phyloP scores from a whole-genome alignment of 2,113 vertebrate species.

The Aix galericulata region DNA sequence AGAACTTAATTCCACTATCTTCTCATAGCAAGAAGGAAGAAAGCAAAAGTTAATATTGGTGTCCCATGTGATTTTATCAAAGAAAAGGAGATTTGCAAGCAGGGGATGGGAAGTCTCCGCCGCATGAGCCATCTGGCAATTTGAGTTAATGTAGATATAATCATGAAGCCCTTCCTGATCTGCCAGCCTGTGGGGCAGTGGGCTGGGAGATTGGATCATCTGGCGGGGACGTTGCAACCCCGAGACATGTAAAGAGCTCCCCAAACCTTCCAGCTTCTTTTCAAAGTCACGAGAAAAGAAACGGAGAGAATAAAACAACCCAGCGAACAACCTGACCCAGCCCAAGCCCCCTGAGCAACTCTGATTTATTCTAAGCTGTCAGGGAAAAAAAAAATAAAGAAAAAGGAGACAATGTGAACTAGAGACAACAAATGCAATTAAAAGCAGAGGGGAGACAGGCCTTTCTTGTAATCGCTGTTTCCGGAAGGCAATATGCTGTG shows the following conservation, averaged over 20 bases:
- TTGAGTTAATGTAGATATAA: not conserved
- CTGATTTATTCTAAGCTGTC: not conserved
- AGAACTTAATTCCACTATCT: not conserved
- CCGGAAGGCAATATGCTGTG: constrained; percentile 68
- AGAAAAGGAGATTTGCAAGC: not conserved
- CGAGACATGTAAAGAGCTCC: not conserved
- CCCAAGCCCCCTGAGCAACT: not conserved
- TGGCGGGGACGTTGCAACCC: not conserved
- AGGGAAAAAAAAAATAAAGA: not conserved
- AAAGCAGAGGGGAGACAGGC: constrained; percentile 18
- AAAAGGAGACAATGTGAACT: not conserved
- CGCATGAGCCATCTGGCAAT: not conserved
- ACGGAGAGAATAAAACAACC: not conserved
- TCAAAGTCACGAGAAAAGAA: not conserved
- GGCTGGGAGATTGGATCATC: not conserved
- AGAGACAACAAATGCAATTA: constrained; percentile 11
- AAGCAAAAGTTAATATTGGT: not conserved
- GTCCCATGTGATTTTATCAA: not conserved
- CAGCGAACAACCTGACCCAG: not conserved
- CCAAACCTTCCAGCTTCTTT: not conserved
- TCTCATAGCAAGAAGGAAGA: not conserved
- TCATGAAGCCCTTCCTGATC: not conserved
- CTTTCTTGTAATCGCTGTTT: constrained; percentile 64
- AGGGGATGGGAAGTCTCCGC: not conserved
- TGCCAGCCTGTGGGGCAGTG: not conserved